Percentiles rank a stretch among this genome's conserved stretches.
Evolutionary conservation across 2,888 invertebrate species (phyloP).

Genomic region (Drosophila putrida): DNA sequence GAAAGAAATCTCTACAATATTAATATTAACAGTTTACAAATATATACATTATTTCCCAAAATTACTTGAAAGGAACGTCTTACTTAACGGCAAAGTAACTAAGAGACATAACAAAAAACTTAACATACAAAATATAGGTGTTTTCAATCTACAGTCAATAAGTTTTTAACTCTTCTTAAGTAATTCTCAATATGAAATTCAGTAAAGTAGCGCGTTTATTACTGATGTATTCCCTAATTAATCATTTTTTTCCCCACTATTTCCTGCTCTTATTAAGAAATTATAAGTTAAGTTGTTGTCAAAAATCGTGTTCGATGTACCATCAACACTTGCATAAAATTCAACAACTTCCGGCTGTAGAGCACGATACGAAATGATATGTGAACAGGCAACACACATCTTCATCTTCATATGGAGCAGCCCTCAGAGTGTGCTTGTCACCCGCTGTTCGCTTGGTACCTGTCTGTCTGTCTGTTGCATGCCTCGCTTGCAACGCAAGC

Average conservation of each 20-base stretch:
- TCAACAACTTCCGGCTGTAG: conserved; percentile 65
- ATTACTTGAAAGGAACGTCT: too few relatives aligned
- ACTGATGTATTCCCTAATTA: conserved; percentile 8
- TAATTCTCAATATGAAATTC: neutral
- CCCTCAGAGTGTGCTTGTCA: conserved; percentile 3
- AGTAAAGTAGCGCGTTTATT: conserved; percentile 2
- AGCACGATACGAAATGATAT: conserved; percentile 41
- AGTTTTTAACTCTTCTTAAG: neutral
- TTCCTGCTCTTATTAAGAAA: neutral
- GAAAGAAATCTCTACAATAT: too few relatives aligned
- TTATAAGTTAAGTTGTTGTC: conserved; percentile 6
- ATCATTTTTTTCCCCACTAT: conserved; percentile 11
- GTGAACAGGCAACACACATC: conserved; percentile 47
- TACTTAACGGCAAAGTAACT: too few relatives aligned
- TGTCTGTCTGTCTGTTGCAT: conserved; percentile 46
- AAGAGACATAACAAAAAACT: too few relatives aligned
- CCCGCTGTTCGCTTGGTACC: conserved; percentile 34
- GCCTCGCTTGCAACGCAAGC: conserved; percentile 52
- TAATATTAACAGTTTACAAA: too few relatives aligned
- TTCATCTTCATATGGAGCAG: conserved; percentile 5
- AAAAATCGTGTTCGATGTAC: conserved; percentile 12
- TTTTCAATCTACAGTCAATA: too few relatives aligned
- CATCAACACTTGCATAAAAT: conserved; percentile 62
- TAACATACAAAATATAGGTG: too few relatives aligned
- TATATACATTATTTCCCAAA: too few relatives aligned